Conservation (phyloP, 2,888 invertebrate species). For the Cremastinae sp. region DNA sequence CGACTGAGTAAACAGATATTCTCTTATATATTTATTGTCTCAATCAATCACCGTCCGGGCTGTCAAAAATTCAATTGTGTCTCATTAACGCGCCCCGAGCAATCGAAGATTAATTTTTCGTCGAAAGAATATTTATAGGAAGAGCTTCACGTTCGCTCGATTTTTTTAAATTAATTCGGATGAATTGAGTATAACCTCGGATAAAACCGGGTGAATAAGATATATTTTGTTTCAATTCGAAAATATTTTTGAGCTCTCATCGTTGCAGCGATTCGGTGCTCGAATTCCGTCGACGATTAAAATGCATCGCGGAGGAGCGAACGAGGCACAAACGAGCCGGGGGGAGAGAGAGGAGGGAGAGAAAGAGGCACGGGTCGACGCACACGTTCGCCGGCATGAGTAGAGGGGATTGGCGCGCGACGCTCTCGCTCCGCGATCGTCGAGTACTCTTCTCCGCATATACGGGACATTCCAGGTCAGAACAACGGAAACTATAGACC, state of each 20-base stretch:
- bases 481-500: neutral
- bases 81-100: too few species aligned
- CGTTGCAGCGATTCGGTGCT: constrained; percentile 7
- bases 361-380: constrained; percentile 62
- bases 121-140: too few species aligned
- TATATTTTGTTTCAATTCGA: neutral
- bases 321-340: constrained; percentile 40
- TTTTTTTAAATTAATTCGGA: too few species aligned
- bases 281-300: constrained; percentile 47
- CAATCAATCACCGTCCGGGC: neutral
- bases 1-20: neutral
- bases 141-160: too few species aligned
- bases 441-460: constrained; percentile 35
- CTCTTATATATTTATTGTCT: neutral
- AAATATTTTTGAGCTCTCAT: constrained; percentile 26
- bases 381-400: constrained; percentile 55
- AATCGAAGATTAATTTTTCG: too few species aligned
- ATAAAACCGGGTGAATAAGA: too few species aligned
- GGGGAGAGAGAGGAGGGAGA: neutral
- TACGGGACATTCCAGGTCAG: constrained; percentile 12
- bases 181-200: too few species aligned
- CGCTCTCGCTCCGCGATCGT: constrained; percentile 64
- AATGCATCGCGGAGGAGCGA: constrained; percentile 39
- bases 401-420: constrained; percentile 70
- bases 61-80: too few species aligned